phyloP scores from a whole-genome alignment of 2,797 vertebrate genomes.

The Lutjanus campechanus region DNA sequence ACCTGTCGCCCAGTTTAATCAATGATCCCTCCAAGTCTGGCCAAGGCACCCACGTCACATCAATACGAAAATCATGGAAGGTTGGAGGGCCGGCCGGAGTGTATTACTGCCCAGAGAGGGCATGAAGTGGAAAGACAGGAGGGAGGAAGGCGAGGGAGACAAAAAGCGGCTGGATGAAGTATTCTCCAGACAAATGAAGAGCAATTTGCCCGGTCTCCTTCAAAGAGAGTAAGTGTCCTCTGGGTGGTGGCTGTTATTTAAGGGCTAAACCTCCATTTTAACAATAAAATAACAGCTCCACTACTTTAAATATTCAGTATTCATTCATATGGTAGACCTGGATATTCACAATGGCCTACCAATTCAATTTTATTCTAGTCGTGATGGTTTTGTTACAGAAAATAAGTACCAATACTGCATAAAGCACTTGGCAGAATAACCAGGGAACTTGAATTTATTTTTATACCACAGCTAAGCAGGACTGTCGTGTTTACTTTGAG shows the following conservation, averaged over 20 bases:
- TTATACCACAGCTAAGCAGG: not conserved
- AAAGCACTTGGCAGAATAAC: not conserved
- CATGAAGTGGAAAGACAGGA: not conserved
- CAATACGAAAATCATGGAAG: conserved; percentile 55
- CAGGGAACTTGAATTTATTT: not conserved
- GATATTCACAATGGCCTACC: not conserved
- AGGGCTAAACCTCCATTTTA: not conserved
- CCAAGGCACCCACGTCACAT: conserved; percentile 42
- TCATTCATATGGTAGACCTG: not conserved
- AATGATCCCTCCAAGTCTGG: conserved; percentile 56
- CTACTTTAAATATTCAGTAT: not conserved
- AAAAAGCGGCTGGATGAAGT: conserved; percentile 20
- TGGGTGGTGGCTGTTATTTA: not conserved
- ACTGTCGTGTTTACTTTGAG: not conserved
- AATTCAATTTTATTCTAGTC: not conserved
- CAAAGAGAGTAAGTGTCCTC: not conserved
- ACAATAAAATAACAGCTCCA: not conserved
- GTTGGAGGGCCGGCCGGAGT: conserved; percentile 31
- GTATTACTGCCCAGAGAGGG: conserved; percentile 18
- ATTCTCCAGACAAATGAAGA: conserved; percentile 38
- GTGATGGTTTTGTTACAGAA: not conserved
- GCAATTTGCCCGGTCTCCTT: not conserved
- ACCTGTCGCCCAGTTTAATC: conserved; percentile 61
- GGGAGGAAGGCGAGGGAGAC: not conserved
- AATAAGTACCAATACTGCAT: not conserved